A percentile compares a stretch with the other conserved stretches of the same genome.
phyloP scores from a whole-genome alignment of 2,113 vertebrate genomes.

The Porphyrio hochstetteri region DNA sequence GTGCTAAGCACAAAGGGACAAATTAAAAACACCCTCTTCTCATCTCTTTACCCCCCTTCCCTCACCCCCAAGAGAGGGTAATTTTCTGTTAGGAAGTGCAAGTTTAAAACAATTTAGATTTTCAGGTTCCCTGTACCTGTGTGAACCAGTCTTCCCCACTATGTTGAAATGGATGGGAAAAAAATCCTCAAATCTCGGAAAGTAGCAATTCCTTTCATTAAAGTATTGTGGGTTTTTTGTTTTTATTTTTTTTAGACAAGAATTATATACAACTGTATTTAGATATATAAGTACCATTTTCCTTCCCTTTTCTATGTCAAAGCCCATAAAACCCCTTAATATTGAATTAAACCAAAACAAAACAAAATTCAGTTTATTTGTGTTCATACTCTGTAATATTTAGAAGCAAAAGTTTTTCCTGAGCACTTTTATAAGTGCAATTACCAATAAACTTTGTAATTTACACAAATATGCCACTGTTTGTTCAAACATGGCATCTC shows the following conservation, averaged over 20 bases:
- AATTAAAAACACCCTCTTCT: rapidly evolving
- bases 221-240: background rate
- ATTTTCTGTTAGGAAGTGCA: background rate
- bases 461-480: background rate
- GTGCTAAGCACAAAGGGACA: background rate
- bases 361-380: background rate
- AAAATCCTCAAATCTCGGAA: background rate
- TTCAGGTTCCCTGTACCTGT: background rate
- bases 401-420: background rate
- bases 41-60: rapidly evolving
- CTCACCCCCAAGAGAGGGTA: rapidly evolving
- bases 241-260: background rate
- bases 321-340: background rate
- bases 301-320: background rate
- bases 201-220: background rate
- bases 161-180: background rate
- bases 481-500: background rate
- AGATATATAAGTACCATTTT: background rate
- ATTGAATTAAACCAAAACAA: background rate
- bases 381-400: background rate
- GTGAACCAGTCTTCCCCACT: background rate
- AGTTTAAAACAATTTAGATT: background rate
- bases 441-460: constrained; percentile 5
- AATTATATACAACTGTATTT: background rate
- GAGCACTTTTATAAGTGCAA: background rate